These are phyloP conservation scores for Sinella curviseta DNA, from an alignment of 1,140 invertebrate species.

Conservation along the genomic window DNA sequence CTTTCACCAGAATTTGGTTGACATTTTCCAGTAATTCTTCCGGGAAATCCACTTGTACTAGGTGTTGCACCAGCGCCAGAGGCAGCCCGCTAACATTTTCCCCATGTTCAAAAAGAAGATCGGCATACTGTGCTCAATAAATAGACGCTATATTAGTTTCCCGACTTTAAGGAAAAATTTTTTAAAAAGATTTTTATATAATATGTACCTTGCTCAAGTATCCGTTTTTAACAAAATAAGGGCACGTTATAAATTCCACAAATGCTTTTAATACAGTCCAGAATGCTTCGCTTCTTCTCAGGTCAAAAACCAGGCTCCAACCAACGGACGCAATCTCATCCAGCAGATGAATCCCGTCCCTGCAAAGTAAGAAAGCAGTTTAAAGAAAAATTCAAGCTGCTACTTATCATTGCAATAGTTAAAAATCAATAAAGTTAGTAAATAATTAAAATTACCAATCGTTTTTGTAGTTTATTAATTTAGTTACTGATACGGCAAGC, in stretches of 20 bases:
- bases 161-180: too few relatives aligned
- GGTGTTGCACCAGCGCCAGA: slow-evolving; percentile 42
- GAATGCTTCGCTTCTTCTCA: slow-evolving; percentile 52
- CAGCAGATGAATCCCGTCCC: neutral
- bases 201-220: neutral
- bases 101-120: slow-evolving; percentile 45
- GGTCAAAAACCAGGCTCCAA: slow-evolving; percentile 49
- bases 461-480: too few relatives aligned
- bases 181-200: slow-evolving; percentile 17
- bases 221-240: slow-evolving; percentile 30
- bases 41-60: slow-evolving; percentile 14
- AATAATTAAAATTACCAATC: too few relatives aligned
- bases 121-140: slow-evolving; percentile 49
- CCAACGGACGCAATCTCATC: neutral
- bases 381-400: too few relatives aligned
- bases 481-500: too few relatives aligned
- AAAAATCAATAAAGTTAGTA: too few relatives aligned
- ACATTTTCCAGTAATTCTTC: slow-evolving; percentile 3
- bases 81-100: slow-evolving; percentile 47
- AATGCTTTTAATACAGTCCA: slow-evolving; percentile 50
- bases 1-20: slow-evolving; percentile 9
- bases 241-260: slow-evolving; percentile 39
- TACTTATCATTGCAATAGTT: too few relatives aligned
- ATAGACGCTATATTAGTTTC: slow-evolving; percentile 38
- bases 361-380: too few relatives aligned